These are phyloP conservation scores for Callospermophilus lateralis DNA, from an alignment of 2,113 vertebrate species.

Conservation along the genomic window DNA sequence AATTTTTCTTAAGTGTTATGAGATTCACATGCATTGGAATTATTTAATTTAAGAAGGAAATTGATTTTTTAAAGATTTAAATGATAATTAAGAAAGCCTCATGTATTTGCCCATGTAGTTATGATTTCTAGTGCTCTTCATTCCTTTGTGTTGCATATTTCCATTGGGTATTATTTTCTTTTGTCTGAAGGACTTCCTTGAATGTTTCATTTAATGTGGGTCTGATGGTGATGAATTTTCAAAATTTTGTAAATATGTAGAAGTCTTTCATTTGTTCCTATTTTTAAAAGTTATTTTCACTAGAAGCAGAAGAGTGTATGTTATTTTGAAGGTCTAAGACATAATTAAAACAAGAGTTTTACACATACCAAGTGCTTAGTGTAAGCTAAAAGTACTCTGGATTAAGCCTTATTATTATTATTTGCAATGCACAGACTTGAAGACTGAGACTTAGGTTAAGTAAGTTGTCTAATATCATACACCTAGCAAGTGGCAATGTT, in stretches of 20 bases:
- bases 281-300: slow-evolving; percentile 36
- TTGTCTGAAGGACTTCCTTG: background rate
- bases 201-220: background rate
- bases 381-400: background rate
- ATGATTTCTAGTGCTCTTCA: background rate
- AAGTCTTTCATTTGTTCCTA: background rate
- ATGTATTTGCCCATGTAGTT: background rate
- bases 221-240: background rate
- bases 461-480: background rate
- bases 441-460: background rate
- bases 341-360: background rate
- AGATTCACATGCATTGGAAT: background rate
- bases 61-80: slow-evolving; percentile 5
- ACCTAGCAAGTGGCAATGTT: background rate
- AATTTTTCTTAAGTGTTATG: background rate
- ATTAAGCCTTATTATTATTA: background rate
- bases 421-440: background rate
- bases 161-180: background rate
- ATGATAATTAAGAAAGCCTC: background rate
- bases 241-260: background rate
- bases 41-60: background rate
- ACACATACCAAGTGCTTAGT: background rate
- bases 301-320: background rate
- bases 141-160: background rate
- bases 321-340: slow-evolving; percentile 16